Base-by-base conservation (phyloP, 2,888 invertebrate genomes). In the Drosophila kanekoi region DNA sequence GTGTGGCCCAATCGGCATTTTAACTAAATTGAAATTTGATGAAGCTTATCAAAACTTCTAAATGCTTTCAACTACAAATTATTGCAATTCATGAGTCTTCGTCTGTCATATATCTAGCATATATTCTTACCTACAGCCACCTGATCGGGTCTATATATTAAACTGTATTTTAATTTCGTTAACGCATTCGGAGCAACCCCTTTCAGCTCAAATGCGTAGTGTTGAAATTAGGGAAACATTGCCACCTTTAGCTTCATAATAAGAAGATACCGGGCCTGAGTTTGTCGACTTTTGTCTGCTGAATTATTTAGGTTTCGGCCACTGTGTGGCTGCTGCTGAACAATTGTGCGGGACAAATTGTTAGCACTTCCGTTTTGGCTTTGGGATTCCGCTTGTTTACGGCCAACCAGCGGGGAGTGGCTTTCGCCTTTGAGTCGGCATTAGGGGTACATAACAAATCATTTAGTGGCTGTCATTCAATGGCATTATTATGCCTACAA, bases 381-480 rank as follows among this genome's bases (percentile, higher is more conserved):
- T 77, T 56, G 38, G 58, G 49, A 49, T 56, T 49, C 18, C 23
- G 65, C 79, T 84, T 84, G 85, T 70, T 77, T 68, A 74, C 87
- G 60, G 64, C 49, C 37, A 49, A 45, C 44, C 77, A 52, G 48
- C 53, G 53, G 71, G 67, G 38, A 56, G 59, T 41, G 16, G 35
- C 60, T 32, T 28, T n/a, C 37, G 23, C 13, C 20, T 65, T 43
- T 43, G 67, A 28, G 40, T 28, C 16, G 20, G 37, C 62, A 65
- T 73, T 71, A 68, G 62, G 51, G 57, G 69, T 71, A 72, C 82
- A 89, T 72, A 85, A 90, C 89, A 87, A 90, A 87, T 89, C 90
- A 87, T 73, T 90, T 87, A 85, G 85, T 66, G 69, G 41, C 88
- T 79, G 85, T 89, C 90, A 89, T 52, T 87, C 79, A 81, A 79